These are phyloP conservation scores for Philereme vetulata DNA, from an alignment of 2,888 invertebrate genomes.

Conservation along the genomic window DNA sequence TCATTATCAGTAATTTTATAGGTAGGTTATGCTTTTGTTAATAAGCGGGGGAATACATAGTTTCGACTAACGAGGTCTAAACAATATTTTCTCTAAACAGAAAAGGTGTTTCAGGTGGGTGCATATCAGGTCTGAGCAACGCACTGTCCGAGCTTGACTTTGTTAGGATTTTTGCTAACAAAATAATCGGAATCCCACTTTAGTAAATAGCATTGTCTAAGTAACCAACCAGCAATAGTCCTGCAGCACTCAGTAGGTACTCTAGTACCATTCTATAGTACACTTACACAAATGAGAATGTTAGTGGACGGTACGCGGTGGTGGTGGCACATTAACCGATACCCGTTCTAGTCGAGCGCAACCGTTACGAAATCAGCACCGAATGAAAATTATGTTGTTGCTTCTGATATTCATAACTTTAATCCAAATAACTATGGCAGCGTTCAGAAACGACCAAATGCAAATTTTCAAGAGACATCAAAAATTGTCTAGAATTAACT, in stretches of 20 bases:
- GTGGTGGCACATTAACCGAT: slow-evolving; percentile 68
- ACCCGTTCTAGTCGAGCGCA: slow-evolving; percentile 81
- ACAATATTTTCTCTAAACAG: too few relatives aligned
- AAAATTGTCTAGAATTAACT: background rate
- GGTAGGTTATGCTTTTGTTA: background rate
- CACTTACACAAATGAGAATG: slow-evolving; percentile 51
- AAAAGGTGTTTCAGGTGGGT: too few relatives aligned
- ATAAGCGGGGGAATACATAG: too few relatives aligned
- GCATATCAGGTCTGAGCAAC: too few relatives aligned
- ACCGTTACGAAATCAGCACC: slow-evolving; percentile 82
- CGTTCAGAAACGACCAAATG: slow-evolving; percentile 4
- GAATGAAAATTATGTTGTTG: slow-evolving; percentile 71
- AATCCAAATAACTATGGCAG: slow-evolving; percentile 16
- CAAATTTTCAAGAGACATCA: slow-evolving; percentile 8
- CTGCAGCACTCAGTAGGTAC: too few relatives aligned
- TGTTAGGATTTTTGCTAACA: too few relatives aligned
- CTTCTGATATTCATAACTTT: slow-evolving; percentile 25
- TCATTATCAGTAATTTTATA: background rate
- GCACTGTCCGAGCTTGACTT: too few relatives aligned
- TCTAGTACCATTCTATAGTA: too few relatives aligned
- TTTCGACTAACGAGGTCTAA: too few relatives aligned
- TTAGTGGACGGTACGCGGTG: slow-evolving; percentile 50
- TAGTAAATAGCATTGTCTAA: too few relatives aligned
- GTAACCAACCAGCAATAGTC: too few relatives aligned
- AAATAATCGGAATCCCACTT: too few relatives aligned